Evolutionary conservation across 2,797 vertebrate genomes (phyloP).

Genomic region (Manis pentadactyla): DNA sequence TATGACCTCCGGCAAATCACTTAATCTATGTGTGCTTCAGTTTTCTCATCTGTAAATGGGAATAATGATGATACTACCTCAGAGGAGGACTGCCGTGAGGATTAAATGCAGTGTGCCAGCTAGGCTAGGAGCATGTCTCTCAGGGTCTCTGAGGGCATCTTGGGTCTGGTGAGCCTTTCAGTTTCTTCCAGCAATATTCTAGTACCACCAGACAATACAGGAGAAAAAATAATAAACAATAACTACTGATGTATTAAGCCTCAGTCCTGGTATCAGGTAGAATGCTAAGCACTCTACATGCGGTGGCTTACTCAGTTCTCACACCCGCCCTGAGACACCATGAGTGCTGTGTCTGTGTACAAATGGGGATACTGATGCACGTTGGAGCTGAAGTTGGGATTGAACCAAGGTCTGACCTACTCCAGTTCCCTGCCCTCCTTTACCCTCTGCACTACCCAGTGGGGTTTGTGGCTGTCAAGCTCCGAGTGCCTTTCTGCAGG

Average conservation of each 20-base stretch:
- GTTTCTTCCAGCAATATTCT: neutral
- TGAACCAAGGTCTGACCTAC: neutral
- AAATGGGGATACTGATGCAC: neutral
- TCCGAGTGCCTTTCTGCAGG: neutral
- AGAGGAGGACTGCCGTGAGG: neutral
- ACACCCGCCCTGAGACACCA: accelerated
- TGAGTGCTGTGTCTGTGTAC: neutral
- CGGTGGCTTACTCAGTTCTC: neutral
- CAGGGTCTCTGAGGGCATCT: neutral
- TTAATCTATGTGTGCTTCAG: neutral
- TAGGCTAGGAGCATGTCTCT: neutral
- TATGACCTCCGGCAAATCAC: neutral
- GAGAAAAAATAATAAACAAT: neutral
- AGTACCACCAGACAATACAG: neutral
- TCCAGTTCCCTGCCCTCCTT: too few species aligned
- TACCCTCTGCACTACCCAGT: neutral
- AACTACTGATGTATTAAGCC: neutral
- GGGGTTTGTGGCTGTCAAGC: accelerated
- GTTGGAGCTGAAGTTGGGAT: neutral
- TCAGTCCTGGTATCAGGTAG: accelerated
- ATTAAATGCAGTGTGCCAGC: neutral
- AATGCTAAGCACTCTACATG: accelerated
- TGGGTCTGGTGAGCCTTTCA: neutral
- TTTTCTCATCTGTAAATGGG: conserved; percentile 12
- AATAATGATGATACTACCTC: neutral